phyloP scores from a whole-genome alignment of 2,888 invertebrate species.

The Drepana falcataria region DNA sequence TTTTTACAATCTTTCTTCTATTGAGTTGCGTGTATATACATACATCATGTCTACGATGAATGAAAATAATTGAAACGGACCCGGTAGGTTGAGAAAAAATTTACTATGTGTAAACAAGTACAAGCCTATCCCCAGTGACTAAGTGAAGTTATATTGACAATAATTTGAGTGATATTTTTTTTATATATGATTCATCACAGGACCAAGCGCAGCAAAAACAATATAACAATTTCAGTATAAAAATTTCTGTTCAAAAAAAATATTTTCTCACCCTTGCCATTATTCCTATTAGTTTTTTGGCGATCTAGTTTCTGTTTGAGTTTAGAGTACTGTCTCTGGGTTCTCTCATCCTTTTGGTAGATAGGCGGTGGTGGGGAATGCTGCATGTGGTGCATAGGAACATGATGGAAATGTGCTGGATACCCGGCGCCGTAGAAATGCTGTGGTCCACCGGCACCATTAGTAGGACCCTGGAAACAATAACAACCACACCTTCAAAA shows the following conservation, averaged over 20 bases:
- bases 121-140: too few species aligned
- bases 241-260: neutral
- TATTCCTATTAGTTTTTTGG: conserved; percentile 76
- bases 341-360: conserved; percentile 87
- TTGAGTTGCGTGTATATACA: too few species aligned
- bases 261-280: conserved; percentile 73
- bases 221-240: too few species aligned
- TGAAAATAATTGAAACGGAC: too few species aligned
- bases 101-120: too few species aligned
- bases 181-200: too few species aligned
- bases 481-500: conserved; percentile 6
- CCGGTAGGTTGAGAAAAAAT: too few species aligned
- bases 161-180: too few species aligned
- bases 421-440: conserved; percentile 82
- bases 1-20: too few species aligned
- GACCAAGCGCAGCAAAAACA: too few species aligned
- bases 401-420: conserved; percentile 78
- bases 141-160: too few species aligned
- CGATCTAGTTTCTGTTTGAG: conserved; percentile 86
- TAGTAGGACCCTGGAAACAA: conserved; percentile 81
- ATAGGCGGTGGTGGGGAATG: conserved; percentile 82
- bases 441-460: conserved; percentile 84
- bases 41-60: too few species aligned
- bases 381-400: conserved; percentile 80
- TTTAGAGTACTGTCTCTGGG: conserved; percentile 87